These are phyloP conservation scores for Rana temporaria DNA, from an alignment of 2,113 vertebrate genomes.

Conservation along the genomic window DNA sequence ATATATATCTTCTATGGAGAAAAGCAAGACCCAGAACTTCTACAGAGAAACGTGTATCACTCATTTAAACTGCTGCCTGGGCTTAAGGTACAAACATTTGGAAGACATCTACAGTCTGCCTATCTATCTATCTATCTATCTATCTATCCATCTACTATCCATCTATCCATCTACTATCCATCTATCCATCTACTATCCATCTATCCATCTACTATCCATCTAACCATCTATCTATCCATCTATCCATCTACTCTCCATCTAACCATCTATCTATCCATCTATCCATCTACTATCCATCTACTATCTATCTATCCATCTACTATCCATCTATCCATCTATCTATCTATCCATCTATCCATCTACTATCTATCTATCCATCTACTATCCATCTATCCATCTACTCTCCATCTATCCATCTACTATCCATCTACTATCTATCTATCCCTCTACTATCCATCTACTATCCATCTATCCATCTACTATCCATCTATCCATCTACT, in stretches of 20 bases:
- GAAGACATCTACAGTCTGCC: no score
- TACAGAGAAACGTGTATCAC: slow-evolving; percentile 75
- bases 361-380: not conserved
- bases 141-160: not conserved
- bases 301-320: no score
- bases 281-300: not conserved
- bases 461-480: no score
- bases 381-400: not conserved
- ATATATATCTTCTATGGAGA: slow-evolving; percentile 68
- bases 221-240: not conserved
- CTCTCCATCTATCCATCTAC: not conserved
- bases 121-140: not conserved
- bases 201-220: no score
- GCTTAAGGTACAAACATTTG: slow-evolving; percentile 79
- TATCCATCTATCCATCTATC: not conserved
- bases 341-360: not conserved
- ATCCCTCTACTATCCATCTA: no score
- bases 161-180: not conserved
- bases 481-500: not conserved
- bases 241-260: no score
- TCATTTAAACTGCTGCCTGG: slow-evolving; percentile 80
- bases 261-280: not conserved
- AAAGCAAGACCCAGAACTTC: slow-evolving; percentile 67
- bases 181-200: not conserved
- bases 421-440: not conserved